A percentile compares a stretch with the other conserved stretches of the same genome.
phyloP scores from a whole-genome alignment of 2,888 invertebrate genomes.

The Spodoptera picta region DNA sequence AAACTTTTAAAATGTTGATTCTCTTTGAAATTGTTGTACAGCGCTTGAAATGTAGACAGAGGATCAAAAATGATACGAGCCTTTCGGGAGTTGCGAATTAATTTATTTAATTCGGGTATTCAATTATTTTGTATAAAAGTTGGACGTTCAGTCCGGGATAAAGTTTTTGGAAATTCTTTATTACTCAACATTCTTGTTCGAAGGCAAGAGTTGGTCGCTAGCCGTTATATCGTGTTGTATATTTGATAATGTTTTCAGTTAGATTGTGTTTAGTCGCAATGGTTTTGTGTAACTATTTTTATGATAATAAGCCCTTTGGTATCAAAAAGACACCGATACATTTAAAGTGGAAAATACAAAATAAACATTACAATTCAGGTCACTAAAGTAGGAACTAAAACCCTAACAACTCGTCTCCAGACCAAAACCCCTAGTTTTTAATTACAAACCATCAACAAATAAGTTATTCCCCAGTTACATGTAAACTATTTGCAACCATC shows the following conservation, averaged over 20 bases:
- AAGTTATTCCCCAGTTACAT: constrained; percentile 17
- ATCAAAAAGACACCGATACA: too few relatives aligned
- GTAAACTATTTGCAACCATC: constrained; percentile 44
- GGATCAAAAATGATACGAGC: constrained; percentile 53
- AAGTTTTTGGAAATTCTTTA: constrained; percentile 21
- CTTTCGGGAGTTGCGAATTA: constrained; percentile 43
- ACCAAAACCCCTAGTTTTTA: background rate
- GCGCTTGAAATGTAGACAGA: constrained; percentile 43
- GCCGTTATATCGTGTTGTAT: too few relatives aligned
- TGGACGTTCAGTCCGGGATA: constrained; percentile 11
- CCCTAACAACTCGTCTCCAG: background rate
- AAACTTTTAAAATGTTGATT: constrained; percentile 64
- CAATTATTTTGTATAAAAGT: constrained; percentile 41
- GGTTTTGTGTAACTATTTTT: too few relatives aligned
- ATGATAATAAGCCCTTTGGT: too few relatives aligned
- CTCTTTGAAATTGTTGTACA: constrained; percentile 55
- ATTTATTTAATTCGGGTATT: constrained; percentile 48
- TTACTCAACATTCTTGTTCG: constrained; percentile 6
- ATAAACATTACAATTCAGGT: too few relatives aligned
- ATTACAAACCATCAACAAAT: background rate
- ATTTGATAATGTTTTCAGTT: too few relatives aligned
- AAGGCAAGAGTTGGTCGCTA: constrained; percentile 11
- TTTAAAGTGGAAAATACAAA: too few relatives aligned
- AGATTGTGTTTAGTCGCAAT: too few relatives aligned
- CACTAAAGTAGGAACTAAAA: too few relatives aligned